phyloP scores from a whole-genome alignment of 2,113 vertebrate genomes.

The Dipodomys merriami region DNA sequence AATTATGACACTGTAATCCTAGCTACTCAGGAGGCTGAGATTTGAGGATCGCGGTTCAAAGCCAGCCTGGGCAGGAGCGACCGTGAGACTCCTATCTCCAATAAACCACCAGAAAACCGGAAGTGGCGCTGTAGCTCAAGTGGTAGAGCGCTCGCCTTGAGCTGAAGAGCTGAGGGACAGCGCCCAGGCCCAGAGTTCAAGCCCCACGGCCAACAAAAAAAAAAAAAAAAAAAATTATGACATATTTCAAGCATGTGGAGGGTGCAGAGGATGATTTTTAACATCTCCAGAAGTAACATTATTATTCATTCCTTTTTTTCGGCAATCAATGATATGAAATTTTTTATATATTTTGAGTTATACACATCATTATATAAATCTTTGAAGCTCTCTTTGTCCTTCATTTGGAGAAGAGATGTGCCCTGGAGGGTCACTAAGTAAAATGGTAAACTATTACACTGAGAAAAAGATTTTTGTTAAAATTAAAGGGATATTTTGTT shows the following conservation, averaged over 20 bases:
- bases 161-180: no score
- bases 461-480: constrained; percentile 38
- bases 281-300: neutral
- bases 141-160: no score
- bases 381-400: neutral
- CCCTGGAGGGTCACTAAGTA: neutral
- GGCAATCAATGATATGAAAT: neutral
- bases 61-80: no score
- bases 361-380: neutral
- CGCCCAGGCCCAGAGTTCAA: no score
- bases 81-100: no score
- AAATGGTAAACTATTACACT: constrained; percentile 22
- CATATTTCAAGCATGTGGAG: constrained; percentile 31
- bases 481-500: neutral
- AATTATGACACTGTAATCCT: no score
- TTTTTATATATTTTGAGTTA: constrained; percentile 1
- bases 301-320: constrained; percentile 35
- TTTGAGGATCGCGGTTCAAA: no score
- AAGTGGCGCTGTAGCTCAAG: no score
- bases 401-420: neutral
- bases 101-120: no score
- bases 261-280: constrained; percentile 10
- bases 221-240: neutral
- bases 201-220: no score
- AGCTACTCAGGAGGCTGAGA: no score